These are phyloP conservation scores for Melanerpes aurifrons DNA, from an alignment of 2,113 vertebrate species.

Conservation along the genomic window DNA sequence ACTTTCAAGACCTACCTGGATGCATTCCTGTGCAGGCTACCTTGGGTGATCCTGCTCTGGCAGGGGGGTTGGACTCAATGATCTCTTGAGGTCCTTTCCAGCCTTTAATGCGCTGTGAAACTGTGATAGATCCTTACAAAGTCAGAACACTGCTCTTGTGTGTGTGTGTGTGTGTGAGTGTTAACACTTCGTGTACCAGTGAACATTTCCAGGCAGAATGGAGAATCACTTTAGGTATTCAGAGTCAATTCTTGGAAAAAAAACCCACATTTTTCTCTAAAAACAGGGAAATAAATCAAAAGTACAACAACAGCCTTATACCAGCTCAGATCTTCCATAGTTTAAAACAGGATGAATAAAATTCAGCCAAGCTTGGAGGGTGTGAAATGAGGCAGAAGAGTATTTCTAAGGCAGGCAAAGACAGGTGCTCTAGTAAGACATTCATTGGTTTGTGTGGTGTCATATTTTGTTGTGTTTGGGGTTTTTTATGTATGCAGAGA, in stretches of 20 bases:
- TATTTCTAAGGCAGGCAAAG: neutral
- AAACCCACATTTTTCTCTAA: too few relatives aligned
- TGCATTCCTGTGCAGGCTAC: too few relatives aligned
- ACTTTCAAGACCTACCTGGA: too few relatives aligned
- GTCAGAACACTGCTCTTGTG: too few relatives aligned
- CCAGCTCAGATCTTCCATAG: neutral
- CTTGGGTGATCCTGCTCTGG: too few relatives aligned
- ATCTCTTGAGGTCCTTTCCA: too few relatives aligned
- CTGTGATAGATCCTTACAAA: too few relatives aligned
- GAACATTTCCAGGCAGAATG: neutral
- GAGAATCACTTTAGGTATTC: neutral
- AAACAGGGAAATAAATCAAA: too few relatives aligned
- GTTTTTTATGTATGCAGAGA: neutral
- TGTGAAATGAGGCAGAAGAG: neutral
- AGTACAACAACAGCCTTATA: neutral
- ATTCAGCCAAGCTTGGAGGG: neutral
- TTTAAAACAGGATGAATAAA: neutral
- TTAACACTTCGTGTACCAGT: neutral
- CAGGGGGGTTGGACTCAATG: too few relatives aligned
- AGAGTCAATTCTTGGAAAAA: neutral
- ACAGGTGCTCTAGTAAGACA: rapidly evolving
- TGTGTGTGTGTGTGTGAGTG: neutral
- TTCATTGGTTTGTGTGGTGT: neutral
- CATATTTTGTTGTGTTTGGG: too few relatives aligned
- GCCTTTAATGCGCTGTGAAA: too few relatives aligned